A percentile compares a stretch with the other conserved stretches of the same genome.
Evolutionary conservation across 2,797 vertebrate species (phyloP).

Genomic region (Chelon auratus): DNA sequence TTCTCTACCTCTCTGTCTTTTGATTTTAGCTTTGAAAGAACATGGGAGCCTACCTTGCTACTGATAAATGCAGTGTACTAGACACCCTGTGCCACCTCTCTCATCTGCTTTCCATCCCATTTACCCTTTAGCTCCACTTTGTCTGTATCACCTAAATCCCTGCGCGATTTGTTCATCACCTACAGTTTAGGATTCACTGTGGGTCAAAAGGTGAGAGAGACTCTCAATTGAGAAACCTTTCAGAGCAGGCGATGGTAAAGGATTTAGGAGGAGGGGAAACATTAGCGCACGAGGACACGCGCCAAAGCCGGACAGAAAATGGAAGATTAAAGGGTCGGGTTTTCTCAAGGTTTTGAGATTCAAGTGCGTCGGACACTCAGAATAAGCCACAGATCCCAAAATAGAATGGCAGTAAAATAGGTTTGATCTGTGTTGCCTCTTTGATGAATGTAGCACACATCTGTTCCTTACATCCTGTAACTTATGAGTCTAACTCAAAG

Average conservation of each 20-base stretch:
- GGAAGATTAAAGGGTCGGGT: constrained; percentile 1
- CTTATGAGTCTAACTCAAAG: constrained; percentile 15
- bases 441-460: constrained; percentile 10
- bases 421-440: constrained; percentile 2
- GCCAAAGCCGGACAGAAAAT: constrained; percentile 3
- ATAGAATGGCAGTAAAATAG: not conserved
- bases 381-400: constrained; percentile 7
- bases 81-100: not conserved
- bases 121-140: constrained; percentile 18
- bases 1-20: not conserved
- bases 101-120: constrained; percentile 15
- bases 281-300: not conserved
- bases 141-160: constrained; percentile 2
- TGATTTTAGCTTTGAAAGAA: not conserved
- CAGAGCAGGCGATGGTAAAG: constrained; percentile 35
- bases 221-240: constrained; percentile 13
- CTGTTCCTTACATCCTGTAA: constrained; percentile 1
- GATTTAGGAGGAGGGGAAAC: constrained; percentile 8
- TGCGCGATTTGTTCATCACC: constrained; percentile 21
- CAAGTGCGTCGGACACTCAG: not conserved
- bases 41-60: not conserved
- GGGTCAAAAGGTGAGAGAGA: constrained; percentile 33
- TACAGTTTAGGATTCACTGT: constrained; percentile 24
- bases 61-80: constrained; percentile 1
- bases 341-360: too few species aligned